phyloP scores from a whole-genome alignment of 2,797 vertebrate genomes.

The Hippopotamyrus pictus region DNA sequence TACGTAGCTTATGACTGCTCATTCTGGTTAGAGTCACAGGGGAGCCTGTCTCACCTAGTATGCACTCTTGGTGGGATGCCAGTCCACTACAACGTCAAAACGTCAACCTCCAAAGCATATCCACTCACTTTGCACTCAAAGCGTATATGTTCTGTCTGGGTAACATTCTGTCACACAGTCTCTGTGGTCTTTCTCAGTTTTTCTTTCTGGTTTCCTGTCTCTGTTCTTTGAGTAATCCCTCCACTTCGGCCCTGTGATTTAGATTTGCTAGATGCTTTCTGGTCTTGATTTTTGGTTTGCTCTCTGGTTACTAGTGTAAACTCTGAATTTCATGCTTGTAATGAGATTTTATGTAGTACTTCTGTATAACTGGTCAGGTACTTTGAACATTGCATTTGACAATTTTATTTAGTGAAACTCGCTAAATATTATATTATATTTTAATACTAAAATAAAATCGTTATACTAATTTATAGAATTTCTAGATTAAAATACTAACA shows the following conservation, averaged over 20 bases:
- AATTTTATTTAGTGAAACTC: neutral
- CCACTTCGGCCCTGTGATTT: neutral
- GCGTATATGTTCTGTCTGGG: neutral
- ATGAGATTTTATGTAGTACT: neutral
- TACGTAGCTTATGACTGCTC: neutral
- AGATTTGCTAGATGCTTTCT: neutral
- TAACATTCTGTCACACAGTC: neutral
- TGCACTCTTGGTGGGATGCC: neutral
- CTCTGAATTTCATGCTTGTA: neutral
- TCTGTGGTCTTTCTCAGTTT: neutral
- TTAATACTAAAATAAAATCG: neutral
- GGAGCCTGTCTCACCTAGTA: neutral
- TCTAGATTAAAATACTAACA: neutral
- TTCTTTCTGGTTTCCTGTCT: neutral
- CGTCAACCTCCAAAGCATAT: neutral
- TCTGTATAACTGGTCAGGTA: neutral
- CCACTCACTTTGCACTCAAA: neutral
- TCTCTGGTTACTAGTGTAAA: neutral
- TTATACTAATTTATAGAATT: neutral
- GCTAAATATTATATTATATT: neutral
- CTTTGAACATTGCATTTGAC: neutral
- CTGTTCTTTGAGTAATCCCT: neutral
- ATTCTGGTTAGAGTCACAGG: neutral
- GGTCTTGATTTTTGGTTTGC: neutral
- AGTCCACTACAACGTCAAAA: neutral